Evolutionary conservation across 2,113 vertebrate genomes (phyloP).

Genomic region (Macrotus californicus): DNA sequence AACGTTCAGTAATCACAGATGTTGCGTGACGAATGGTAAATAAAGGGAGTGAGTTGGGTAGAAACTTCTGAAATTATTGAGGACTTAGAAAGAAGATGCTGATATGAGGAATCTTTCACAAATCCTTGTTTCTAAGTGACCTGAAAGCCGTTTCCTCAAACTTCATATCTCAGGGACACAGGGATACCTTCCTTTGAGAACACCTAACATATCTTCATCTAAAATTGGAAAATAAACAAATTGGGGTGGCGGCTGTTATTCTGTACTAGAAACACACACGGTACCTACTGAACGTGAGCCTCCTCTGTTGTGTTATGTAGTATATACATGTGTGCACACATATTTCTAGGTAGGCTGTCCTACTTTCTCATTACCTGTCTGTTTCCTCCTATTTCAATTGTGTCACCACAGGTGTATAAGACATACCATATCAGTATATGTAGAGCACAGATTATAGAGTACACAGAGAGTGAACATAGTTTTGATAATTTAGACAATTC

Average conservation of each 20-base stretch:
- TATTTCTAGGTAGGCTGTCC: not conserved
- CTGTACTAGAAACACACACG: not conserved
- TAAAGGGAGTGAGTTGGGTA: not conserved
- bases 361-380: not conserved
- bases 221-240: constrained; percentile 32
- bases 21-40: not conserved
- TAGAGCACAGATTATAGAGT: not conserved
- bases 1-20: not conserved
- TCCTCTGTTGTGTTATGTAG: not conserved
- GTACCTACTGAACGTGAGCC: not conserved
- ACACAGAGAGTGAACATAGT: not conserved
- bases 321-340: not conserved
- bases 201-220: not conserved
- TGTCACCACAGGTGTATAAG: not conserved
- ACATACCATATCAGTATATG: not conserved
- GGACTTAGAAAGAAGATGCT: not conserved
- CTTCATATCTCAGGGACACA: not conserved
- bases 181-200: not conserved
- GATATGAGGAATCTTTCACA: not conserved
- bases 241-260: not conserved
- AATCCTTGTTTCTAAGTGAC: not conserved
- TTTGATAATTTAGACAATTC: not conserved
- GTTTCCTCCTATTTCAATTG: not conserved
- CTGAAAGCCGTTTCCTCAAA: not conserved
- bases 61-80: not conserved